These are phyloP conservation scores for Pygoscelis adeliae DNA, from an alignment of 2,113 vertebrate species.

Conservation along the genomic window DNA sequence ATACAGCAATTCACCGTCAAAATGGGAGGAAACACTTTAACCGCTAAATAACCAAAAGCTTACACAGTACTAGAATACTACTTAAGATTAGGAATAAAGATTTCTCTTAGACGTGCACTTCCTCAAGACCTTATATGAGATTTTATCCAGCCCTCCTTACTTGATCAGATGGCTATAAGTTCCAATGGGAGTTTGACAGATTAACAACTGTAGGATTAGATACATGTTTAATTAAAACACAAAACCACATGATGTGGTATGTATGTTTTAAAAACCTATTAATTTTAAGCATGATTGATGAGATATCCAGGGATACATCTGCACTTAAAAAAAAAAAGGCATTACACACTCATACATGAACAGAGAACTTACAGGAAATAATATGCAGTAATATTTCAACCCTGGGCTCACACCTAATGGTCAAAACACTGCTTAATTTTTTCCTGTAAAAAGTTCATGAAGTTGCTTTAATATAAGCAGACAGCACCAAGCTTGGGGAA, in stretches of 20 bases:
- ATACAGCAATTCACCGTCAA: conserved; percentile 11
- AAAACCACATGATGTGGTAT: neutral
- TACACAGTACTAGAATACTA: neutral
- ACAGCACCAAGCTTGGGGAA: neutral
- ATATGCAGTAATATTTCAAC: neutral
- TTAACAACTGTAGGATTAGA: neutral
- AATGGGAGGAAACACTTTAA: conserved; percentile 44
- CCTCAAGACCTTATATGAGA: neutral
- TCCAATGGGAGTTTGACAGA: neutral
- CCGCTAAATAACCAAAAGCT: neutral
- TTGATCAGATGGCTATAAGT: neutral
- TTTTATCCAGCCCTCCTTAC: neutral
- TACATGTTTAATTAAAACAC: neutral
- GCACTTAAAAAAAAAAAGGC: neutral
- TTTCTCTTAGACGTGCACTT: neutral
- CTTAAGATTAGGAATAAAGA: neutral
- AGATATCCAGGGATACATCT: neutral
- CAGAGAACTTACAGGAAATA: neutral
- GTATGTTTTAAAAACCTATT: neutral
- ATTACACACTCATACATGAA: neutral
- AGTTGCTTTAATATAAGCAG: neutral
- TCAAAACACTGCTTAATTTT: neutral
- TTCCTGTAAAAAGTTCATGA: neutral
- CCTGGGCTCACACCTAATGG: neutral
- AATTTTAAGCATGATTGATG: neutral